Evolutionary conservation across 2,797 vertebrate species (phyloP), one percentile per base, ranked within the genome.

Genomic region (Malacoctenus gilli): DNA sequence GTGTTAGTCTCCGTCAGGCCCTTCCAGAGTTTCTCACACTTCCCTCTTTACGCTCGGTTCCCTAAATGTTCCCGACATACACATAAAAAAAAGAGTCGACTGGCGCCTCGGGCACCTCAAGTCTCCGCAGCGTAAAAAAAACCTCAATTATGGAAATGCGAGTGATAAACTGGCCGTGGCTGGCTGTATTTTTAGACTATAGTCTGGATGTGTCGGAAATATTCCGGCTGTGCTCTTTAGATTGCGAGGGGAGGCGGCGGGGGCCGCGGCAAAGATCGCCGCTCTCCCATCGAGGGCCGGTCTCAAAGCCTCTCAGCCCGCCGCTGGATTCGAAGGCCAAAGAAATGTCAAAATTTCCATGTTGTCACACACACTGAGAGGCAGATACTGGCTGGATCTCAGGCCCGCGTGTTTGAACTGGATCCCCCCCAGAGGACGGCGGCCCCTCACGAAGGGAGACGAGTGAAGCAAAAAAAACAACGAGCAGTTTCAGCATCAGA

Each of bases 331-430:
- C 61, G 67, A 73, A 85, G 67, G 56, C 62, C 37, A 42, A 31
- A 73, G 66, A 91, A 91, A 91, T 91, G 88, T 89, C 88, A 90
- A 84, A 79, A 91, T 91, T 87, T 91, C 88, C 89, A 92, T 91
- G 72, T 77, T 77, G 78, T 82, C 78, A 69, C 59, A 69, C 59
- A 72, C 51, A 76, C 13, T 81, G 32, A 72, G 32, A 74, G 28
- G 47, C 41, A 22, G 75, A 59, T 61, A 47, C 23, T 50, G 59
- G 74, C 53, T 70, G 63, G 42, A 82, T 76, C 72, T 81, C 57
- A 74, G 58, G 57, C 48, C 25, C 40, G 35, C 48, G 59, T 67
- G 74, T 86, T 87, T 87, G 68, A 85, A 81, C 72, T 79, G 37
- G 37, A 28, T 61, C 50, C 44, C 82, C 37, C 62, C 10, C n/a